These are phyloP conservation scores for Tupiocoris notatus DNA, from an alignment of 2,888 invertebrate genomes.

Conservation along the genomic window DNA sequence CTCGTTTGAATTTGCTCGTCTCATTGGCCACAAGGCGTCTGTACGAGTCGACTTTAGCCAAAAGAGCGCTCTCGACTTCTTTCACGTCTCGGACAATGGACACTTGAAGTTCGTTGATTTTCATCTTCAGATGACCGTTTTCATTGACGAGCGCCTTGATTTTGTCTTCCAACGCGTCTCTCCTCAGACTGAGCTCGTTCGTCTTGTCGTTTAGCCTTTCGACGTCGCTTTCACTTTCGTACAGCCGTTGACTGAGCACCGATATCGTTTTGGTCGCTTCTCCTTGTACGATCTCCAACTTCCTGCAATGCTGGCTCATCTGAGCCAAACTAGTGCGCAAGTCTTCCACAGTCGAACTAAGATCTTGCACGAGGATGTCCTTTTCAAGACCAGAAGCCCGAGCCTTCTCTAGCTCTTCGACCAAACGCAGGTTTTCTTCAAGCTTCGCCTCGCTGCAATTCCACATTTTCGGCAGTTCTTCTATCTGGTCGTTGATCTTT, in stretches of 20 bases:
- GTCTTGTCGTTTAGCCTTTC: slow-evolving; percentile 46
- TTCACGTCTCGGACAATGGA: slow-evolving; percentile 44
- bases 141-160: slow-evolving; percentile 43
- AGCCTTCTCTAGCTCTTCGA: slow-evolving; percentile 38
- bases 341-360: slow-evolving; percentile 40
- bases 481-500: slow-evolving; percentile 37
- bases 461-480: slow-evolving; percentile 13
- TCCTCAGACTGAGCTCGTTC: slow-evolving; percentile 43
- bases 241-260: slow-evolving; percentile 46
- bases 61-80: slow-evolving; percentile 43
- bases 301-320: slow-evolving; percentile 45
- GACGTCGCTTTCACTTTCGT: slow-evolving; percentile 48
- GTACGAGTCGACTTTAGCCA: slow-evolving; percentile 45
- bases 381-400: slow-evolving; percentile 44
- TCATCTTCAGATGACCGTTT: slow-evolving; percentile 43
- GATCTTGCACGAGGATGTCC: slow-evolving; percentile 43
- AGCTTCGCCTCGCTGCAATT: slow-evolving; percentile 39
- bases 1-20: slow-evolving; percentile 38
- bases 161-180: slow-evolving; percentile 45
- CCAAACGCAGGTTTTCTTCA: slow-evolving; percentile 34
- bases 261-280: slow-evolving; percentile 47
- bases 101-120: slow-evolving; percentile 38
- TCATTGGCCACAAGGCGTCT: slow-evolving; percentile 44
- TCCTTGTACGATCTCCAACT: slow-evolving; percentile 47
- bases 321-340: slow-evolving; percentile 33